Evolutionary conservation across 2,888 invertebrate genomes (phyloP), one percentile per base, ranked within the genome.

Genomic region (Tetragnatha montana): DNA sequence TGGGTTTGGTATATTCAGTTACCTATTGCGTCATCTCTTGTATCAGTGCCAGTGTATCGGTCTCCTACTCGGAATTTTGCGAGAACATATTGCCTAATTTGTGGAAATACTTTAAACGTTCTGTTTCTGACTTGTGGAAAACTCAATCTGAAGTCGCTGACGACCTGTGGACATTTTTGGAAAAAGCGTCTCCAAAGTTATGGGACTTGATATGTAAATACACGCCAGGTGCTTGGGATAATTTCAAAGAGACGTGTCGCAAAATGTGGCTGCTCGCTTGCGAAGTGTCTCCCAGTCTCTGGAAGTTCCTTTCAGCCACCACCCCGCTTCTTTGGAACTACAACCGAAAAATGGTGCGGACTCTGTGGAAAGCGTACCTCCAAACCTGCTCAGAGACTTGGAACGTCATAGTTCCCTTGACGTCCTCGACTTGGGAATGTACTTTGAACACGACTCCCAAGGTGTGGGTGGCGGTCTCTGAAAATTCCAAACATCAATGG

Each of bases 401-500:
- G 89, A 81, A 76, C 51, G 60, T 14, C 10, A 10, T 47, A 19
- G 22, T 76, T 3, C 79, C 70, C 14, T 17, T 81, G 35, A 60
- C 85, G 6, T 89, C 89, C 8, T 50, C 35, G 17, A 60, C 74
- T 51, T 89, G 89, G 89, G 17, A 68, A 35, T 74, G 22, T n/a
- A 47, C 84, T 47, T 8, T 80, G 7, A 74, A 70, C 10, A 75
- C 47, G 70, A 60, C 69, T 10, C 89, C 89, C 8, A 51, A 76
- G 47, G 10, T 84, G 10, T 89, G 85, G 85, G 10, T 81, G 7
- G 6, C 76, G 6, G 8, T 80, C 3, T 81, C 85, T 35, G 81
- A 75, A 47, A 69, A 81, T 35, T 85, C 89, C 0, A 85, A 79
- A 81, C 22, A 3, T 7, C 60, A 60, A 35, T 89, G 89, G 89